phyloP scores from a whole-genome alignment of 2,113 vertebrate species.

The Tauraco erythrolophus region DNA sequence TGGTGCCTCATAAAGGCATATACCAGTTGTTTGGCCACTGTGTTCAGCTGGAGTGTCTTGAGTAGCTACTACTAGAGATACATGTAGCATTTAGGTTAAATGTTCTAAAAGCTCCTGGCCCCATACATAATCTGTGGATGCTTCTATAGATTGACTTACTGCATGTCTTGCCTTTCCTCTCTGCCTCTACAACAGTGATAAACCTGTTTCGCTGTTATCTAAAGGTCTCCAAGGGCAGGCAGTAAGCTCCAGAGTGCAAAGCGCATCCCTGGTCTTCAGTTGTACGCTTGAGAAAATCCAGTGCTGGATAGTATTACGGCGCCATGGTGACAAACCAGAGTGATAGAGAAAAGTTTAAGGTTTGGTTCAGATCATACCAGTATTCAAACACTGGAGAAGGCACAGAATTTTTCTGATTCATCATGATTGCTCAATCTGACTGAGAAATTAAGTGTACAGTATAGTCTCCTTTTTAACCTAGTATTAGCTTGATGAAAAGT shows the following conservation, averaged over 20 bases:
- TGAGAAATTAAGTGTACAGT: background rate
- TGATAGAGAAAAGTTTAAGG: background rate
- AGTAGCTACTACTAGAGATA: background rate
- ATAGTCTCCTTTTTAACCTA: background rate
- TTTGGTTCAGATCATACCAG: background rate
- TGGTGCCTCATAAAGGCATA: background rate
- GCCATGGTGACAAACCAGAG: background rate
- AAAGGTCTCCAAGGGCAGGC: background rate
- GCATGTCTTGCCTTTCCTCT: background rate
- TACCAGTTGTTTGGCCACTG: background rate
- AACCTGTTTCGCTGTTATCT: background rate
- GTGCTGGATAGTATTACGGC: background rate
- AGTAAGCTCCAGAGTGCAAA: background rate
- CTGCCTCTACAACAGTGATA: background rate
- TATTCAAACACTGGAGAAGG: background rate
- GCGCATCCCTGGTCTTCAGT: background rate
- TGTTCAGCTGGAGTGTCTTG: background rate
- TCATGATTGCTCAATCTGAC: background rate
- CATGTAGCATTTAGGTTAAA: background rate
- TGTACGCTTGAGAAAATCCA: background rate
- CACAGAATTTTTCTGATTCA: background rate
- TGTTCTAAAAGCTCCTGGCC: background rate
- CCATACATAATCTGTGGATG: fast-evolving
- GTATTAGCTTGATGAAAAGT: background rate
- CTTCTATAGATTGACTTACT: background rate